Conservation (phyloP, 2,797 vertebrate species). For the Danio choprae region DNA sequence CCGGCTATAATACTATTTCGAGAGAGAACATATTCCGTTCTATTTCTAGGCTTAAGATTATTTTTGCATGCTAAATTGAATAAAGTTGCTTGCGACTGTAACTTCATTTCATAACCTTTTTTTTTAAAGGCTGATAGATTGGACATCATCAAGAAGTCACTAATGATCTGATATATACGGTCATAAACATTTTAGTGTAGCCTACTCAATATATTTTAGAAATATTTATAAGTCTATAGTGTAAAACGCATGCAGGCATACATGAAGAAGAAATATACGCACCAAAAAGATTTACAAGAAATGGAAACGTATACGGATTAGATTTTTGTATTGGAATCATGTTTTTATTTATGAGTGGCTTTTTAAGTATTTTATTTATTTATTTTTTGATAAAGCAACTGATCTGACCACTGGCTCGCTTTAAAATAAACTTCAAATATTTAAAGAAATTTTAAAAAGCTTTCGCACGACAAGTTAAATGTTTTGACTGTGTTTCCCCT, state of each 20-base stretch:
- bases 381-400: neutral
- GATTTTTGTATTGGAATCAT: neutral
- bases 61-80: neutral
- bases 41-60: neutral
- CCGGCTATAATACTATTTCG: neutral
- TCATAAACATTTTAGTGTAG: neutral
- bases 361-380: neutral
- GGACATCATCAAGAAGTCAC: neutral
- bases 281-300: neutral
- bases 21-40: neutral
- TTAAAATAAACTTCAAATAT: neutral
- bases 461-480: neutral
- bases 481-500: constrained; percentile 34
- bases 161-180: neutral
- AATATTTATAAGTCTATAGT: neutral
- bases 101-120: neutral
- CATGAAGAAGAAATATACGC: neutral
- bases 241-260: neutral
- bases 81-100: too few species aligned
- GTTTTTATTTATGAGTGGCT: neutral
- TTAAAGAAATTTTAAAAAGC: neutral
- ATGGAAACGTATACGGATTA: neutral
- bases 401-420: neutral
- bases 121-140: neutral
- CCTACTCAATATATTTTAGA: neutral